These are phyloP conservation scores for Anoncus sp. DNA, from an alignment of 2,888 invertebrate genomes.

Conservation along the genomic window DNA sequence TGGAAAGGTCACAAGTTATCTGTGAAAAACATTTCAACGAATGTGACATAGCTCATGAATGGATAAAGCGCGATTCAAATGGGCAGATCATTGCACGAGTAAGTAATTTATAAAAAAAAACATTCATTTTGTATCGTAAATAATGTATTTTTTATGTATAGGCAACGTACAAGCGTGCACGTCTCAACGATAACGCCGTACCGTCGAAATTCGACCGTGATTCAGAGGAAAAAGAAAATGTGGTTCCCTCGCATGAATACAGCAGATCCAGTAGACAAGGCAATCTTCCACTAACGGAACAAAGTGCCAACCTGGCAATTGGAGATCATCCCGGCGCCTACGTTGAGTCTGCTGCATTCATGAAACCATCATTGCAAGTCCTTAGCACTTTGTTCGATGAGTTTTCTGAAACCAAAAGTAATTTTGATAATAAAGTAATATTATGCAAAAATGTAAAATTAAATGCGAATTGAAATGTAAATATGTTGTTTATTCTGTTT, in stretches of 20 bases:
- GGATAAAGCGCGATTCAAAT: slow-evolving; percentile 15
- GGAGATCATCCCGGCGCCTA: neutral
- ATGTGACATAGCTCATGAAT: slow-evolving; percentile 1
- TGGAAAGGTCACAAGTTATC: neutral
- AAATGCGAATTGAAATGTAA: slow-evolving; percentile 11
- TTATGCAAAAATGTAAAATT: neutral
- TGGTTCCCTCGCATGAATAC: no score
- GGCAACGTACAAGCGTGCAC: slow-evolving; percentile 1
- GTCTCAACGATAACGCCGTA: slow-evolving; percentile 3
- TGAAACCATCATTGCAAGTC: neutral
- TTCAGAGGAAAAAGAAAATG: slow-evolving; percentile 5
- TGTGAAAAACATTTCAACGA: slow-evolving; percentile 28
- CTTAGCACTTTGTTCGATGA: slow-evolving; percentile 2
- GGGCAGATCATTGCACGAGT: neutral
- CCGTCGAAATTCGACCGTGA: slow-evolving; percentile 10
- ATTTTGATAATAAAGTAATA: neutral
- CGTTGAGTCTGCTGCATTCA: neutral
- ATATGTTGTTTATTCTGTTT: no score
- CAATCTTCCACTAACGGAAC: neutral
- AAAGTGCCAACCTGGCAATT: neutral
- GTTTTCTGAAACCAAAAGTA: slow-evolving; percentile 11
- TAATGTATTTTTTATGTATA: slow-evolving; percentile 4
- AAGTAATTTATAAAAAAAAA: slow-evolving; percentile 13
- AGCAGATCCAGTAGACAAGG: no score
- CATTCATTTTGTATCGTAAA: neutral